These are phyloP conservation scores for Myiozetetes cayanensis DNA, from an alignment of 2,113 vertebrate genomes.

Conservation along the genomic window DNA sequence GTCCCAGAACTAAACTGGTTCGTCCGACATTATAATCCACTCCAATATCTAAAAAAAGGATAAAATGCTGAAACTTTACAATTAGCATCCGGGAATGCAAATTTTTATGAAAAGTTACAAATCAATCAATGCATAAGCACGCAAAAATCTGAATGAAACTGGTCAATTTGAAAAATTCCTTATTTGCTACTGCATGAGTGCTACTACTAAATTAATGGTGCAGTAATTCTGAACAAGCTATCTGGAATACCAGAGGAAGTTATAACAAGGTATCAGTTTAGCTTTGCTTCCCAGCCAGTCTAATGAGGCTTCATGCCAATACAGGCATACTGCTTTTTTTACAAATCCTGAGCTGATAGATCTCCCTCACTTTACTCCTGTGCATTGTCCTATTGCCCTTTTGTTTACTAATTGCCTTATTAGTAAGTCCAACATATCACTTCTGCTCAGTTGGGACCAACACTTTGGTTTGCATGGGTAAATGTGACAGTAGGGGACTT, in stretches of 20 bases:
- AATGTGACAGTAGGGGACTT: not conserved
- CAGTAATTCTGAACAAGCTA: not conserved
- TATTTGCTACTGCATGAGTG: not conserved
- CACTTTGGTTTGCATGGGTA: not conserved
- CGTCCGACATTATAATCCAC: not conserved
- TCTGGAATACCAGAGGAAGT: not conserved
- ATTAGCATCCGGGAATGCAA: not conserved
- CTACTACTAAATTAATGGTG: not conserved
- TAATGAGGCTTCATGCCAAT: not conserved
- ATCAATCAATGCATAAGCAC: not conserved
- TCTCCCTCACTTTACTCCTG: not conserved
- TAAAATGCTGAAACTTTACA: not conserved
- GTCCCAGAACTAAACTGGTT: not conserved
- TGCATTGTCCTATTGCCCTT: slow-evolving; percentile 7
- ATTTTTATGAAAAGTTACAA: not conserved
- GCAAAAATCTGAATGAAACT: not conserved
- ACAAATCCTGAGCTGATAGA: not conserved
- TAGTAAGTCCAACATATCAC: not conserved
- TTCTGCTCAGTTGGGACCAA: not conserved
- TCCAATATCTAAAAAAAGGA: not conserved
- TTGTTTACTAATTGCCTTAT: slow-evolving; percentile 31
- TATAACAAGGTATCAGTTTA: not conserved
- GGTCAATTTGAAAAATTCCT: not conserved
- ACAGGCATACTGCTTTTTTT: not conserved
- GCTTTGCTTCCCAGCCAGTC: not conserved